Evolutionary conservation across 1,140 invertebrate genomes (phyloP).

Genomic region (Zaprionus vittiger): DNA sequence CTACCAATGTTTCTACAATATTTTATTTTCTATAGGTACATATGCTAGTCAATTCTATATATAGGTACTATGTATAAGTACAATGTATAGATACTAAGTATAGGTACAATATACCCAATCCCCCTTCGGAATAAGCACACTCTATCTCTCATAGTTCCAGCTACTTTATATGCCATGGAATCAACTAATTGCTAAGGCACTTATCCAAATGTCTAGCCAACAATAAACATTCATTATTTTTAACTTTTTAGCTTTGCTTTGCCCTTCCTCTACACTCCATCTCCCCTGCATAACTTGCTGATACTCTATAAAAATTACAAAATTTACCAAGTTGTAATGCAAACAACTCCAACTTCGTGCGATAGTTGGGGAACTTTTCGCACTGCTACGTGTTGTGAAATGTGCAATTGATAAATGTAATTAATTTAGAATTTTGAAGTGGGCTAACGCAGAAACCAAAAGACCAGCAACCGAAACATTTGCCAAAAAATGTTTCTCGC

Average conservation of each 20-base stretch:
- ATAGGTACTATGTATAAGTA: no score
- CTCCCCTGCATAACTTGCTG: background rate
- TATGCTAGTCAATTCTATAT: no score
- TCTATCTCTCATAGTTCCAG: background rate
- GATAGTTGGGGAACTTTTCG: background rate
- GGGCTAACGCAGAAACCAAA: constrained; percentile 3
- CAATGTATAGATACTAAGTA: no score
- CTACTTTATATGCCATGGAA: background rate
- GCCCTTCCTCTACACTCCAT: no score
- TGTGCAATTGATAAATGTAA: constrained; percentile 41
- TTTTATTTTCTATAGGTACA: no score
- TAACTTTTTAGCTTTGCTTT: background rate
- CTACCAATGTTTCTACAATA: no score
- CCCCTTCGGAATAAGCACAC: no score
- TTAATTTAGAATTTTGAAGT: constrained; percentile 45
- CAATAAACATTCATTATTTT: background rate
- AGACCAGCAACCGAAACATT: background rate
- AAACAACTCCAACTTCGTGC: background rate
- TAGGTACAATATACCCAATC: no score
- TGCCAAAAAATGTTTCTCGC: constrained; percentile 12
- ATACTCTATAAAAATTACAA: background rate
- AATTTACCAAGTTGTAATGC: background rate
- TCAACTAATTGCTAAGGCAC: background rate
- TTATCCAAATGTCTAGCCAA: background rate
- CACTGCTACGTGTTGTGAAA: background rate